These are phyloP conservation scores for Sciurus niger DNA, from an alignment of 2,113 vertebrate species.

Conservation along the genomic window DNA sequence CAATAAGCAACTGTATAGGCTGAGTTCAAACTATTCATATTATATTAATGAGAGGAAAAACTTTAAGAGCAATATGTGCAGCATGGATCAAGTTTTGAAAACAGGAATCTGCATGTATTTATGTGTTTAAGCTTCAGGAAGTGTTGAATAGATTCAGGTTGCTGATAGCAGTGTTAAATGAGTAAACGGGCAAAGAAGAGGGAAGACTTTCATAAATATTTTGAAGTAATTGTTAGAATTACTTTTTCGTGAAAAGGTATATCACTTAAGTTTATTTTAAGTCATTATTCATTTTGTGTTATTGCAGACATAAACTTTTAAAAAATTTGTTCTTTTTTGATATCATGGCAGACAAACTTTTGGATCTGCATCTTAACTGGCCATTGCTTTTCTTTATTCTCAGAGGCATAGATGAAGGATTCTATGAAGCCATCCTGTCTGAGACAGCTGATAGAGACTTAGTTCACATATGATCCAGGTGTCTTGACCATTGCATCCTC, in stretches of 20 bases:
- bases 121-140: neutral
- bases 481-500: neutral
- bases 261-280: neutral
- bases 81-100: neutral
- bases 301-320: neutral
- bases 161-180: neutral
- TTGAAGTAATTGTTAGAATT: neutral
- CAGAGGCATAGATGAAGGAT: neutral
- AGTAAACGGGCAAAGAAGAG: neutral
- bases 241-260: neutral
- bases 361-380: neutral
- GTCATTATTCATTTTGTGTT: neutral
- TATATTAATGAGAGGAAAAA: neutral
- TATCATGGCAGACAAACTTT: neutral
- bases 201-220: neutral
- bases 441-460: neutral
- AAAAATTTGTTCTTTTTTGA: no score
- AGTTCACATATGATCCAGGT: neutral
- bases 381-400: neutral
- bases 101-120: neutral
- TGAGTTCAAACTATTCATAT: neutral
- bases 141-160: neutral
- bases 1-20: no score
- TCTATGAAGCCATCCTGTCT: conserved; percentile 29
- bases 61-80: neutral